Evolutionary conservation across 2,797 vertebrate species (phyloP).

Genomic region (Taenioides sp.): DNA sequence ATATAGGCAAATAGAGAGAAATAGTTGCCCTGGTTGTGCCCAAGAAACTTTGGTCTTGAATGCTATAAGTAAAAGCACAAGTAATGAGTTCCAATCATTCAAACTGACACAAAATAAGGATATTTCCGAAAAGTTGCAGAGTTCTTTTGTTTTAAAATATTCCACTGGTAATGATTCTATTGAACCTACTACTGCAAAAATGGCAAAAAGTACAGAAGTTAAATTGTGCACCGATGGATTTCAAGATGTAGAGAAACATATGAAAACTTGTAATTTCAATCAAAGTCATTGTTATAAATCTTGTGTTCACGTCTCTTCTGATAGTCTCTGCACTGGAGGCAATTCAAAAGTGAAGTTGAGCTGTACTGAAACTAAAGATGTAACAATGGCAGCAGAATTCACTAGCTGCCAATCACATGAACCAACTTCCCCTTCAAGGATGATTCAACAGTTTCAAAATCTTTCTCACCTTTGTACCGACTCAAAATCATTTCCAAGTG

Average conservation of each 20-base stretch:
- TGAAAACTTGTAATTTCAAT: conserved; percentile 14
- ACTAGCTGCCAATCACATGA: not conserved
- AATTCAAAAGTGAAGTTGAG: not conserved
- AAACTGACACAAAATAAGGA: conserved; percentile 11
- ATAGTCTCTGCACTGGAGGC: conserved; percentile 6
- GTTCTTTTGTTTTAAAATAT: conserved; percentile 15
- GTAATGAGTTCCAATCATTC: not conserved
- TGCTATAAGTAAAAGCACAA: conserved; percentile 20
- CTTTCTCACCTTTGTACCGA: conserved; percentile 7
- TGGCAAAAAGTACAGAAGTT: conserved; percentile 8
- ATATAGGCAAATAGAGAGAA: not conserved
- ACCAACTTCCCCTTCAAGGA: conserved; percentile 6
- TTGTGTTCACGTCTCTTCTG: conserved; percentile 8
- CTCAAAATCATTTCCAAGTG: conserved; percentile 6
- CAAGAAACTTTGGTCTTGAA: not conserved
- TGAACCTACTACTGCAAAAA: conserved; percentile 4
- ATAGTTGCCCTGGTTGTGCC: not conserved
- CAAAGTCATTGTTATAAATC: not conserved
- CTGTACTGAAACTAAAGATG: conserved; percentile 1
- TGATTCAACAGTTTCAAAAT: conserved; percentile 15
- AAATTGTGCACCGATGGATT: conserved; percentile 11
- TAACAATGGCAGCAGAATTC: conserved; percentile 6
- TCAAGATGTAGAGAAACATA: conserved; percentile 12
- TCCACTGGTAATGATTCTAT: not conserved
- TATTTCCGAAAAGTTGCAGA: not conserved